phyloP scores from a whole-genome alignment of 2,888 invertebrate species.

The Lacanobia wlatinum region DNA sequence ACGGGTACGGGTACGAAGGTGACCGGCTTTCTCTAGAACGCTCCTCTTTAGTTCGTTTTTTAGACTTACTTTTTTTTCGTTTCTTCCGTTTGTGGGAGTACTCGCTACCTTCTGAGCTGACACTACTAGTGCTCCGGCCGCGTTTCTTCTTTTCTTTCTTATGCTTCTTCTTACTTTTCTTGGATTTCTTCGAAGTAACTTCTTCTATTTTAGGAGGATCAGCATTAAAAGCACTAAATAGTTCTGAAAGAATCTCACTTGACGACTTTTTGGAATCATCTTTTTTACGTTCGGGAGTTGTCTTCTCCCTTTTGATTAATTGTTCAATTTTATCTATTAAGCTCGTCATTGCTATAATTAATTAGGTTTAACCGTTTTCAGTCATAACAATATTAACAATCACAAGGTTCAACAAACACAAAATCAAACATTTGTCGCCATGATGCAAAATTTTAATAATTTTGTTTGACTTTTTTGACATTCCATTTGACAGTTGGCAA shows the following conservation, averaged over 20 bases:
- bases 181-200: constrained; percentile 83
- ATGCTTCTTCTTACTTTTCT: constrained; percentile 91
- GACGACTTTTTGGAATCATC: constrained; percentile 92
- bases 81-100: constrained; percentile 91
- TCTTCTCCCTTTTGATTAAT: constrained; percentile 86
- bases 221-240: constrained; percentile 95
- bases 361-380: constrained; percentile 31
- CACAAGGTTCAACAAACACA: constrained; percentile 27
- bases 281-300: constrained; percentile 86
- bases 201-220: constrained; percentile 91
- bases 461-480: constrained; percentile 40
- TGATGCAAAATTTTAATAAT: constrained; percentile 45
- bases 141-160: constrained; percentile 91
- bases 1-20: constrained; percentile 73
- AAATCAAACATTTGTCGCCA: constrained; percentile 53
- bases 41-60: constrained; percentile 67
- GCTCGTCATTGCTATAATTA: constrained; percentile 76
- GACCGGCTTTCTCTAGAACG: constrained; percentile 74
- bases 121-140: constrained; percentile 84
- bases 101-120: constrained; percentile 84
- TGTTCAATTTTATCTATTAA: constrained; percentile 86
- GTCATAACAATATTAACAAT: constrained; percentile 40
- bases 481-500: constrained; percentile 24
- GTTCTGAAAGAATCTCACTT: constrained; percentile 95
- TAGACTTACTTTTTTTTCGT: constrained; percentile 89